These are phyloP conservation scores for Threskiornis aethiopicus DNA, from an alignment of 2,797 vertebrate genomes.

Conservation along the genomic window DNA sequence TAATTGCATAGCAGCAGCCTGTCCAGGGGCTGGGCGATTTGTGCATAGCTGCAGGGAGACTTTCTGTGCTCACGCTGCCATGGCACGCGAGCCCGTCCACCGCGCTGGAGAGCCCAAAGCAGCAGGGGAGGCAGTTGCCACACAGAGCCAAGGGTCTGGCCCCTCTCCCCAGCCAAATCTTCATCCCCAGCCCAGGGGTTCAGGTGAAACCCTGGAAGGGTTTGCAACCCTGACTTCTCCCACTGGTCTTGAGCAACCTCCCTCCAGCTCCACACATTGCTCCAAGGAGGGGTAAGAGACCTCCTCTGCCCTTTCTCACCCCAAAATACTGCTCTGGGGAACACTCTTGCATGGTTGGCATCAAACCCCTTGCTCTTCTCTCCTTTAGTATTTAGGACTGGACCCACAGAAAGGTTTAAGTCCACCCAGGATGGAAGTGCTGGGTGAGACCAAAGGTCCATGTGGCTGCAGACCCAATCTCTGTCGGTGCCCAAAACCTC, in stretches of 20 bases:
- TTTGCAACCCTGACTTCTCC: neutral
- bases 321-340: neutral
- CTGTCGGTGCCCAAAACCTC: neutral
- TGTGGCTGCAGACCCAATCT: neutral
- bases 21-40: neutral
- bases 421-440: neutral
- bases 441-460: neutral
- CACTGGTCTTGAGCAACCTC: neutral
- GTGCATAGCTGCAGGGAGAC: neutral
- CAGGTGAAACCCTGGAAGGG: neutral
- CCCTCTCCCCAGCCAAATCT: neutral
- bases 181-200: neutral
- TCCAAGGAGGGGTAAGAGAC: neutral
- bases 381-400: neutral
- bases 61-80: rapidly evolving
- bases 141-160: neutral
- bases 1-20: neutral
- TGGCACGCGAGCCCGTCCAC: rapidly evolving
- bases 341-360: neutral
- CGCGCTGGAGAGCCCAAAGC: neutral
- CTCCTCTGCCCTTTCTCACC: neutral
- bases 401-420: neutral
- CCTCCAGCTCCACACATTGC: rapidly evolving
- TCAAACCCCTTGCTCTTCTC: neutral
- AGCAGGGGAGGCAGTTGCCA: neutral